Percentiles rank a stretch among this genome's conserved stretches.
phyloP scores from a whole-genome alignment of 2,113 vertebrate species.

The Empidonax traillii region DNA sequence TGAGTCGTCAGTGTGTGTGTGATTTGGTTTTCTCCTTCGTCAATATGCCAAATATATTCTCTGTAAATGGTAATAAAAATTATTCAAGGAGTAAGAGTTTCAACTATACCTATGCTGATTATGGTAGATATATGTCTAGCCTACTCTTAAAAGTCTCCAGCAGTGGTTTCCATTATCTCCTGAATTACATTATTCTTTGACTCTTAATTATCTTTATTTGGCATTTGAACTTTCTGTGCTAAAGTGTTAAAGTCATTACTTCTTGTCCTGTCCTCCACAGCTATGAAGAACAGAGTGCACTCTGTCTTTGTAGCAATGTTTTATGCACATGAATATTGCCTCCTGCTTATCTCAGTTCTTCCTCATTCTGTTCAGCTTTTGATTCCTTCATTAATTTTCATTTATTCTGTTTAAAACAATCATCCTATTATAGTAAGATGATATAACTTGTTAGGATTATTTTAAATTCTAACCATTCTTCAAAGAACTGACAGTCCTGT shows the following conservation, averaged over 20 bases:
- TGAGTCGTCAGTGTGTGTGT: neutral
- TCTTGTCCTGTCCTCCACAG: neutral
- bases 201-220: neutral
- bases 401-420: neutral
- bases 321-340: neutral
- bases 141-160: neutral
- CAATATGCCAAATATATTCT: neutral
- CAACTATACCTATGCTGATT: neutral
- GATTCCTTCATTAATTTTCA: neutral
- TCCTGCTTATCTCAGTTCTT: neutral
- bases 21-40: neutral
- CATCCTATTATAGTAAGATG: neutral
- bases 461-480: slow-evolving; percentile 4
- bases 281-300: neutral
- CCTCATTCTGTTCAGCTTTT: neutral
- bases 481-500: neutral
- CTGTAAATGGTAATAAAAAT: neutral
- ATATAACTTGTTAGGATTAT: neutral
- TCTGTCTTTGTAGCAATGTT: neutral
- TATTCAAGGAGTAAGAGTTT: neutral
- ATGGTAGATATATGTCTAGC: neutral
- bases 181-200: neutral
- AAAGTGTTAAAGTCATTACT: neutral
- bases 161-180: neutral
- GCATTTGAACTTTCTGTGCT: neutral